Base-by-base conservation (phyloP, 2,797 vertebrate species). In the Micropoecilia bifurca region DNA sequence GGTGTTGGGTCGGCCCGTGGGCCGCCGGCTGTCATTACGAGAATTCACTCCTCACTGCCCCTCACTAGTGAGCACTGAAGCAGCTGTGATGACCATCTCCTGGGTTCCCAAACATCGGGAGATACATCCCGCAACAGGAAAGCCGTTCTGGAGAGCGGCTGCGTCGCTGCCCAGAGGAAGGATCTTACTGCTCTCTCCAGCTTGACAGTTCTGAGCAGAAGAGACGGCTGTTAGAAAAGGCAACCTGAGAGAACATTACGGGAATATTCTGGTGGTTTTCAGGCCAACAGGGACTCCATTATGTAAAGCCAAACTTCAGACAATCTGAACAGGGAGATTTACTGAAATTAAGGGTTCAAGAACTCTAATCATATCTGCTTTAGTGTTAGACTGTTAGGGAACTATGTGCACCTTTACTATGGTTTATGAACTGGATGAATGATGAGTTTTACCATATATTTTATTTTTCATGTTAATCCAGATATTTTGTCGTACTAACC, bases 11-110 rank as follows among this genome's bases (percentile, higher is more conserved):
- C 6, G 69, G 81, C 86, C 81, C 36, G 43, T 12, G 55, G 86
- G 88, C 91, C 94, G 87, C 85, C 83, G 69, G 83, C 79, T 78
- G 85, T 94, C 92, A 92, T 92, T 91, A 92, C 82, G 73, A 88
- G 88, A 89, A 92, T 92, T 90, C 91, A 90, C 87, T 87, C 80
- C 79, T 88, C 61, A 22, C 71, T 80, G 89, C 78, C 86, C 76
- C 88, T 75, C 86, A 76, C 85, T 46, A 73, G 78, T 0, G 75
- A 89, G 87, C 25, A 14, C 48, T 76, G 79, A 77, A 88, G 82
- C 91, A 94, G 92, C 91, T 93, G 91, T 82, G 87, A 80, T 78
- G 87, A 79, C 73, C 36, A 75, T 90, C 91, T 89, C 87, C 77
- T 53, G 82, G 85, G 92, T 83, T 90, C 86, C 82, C 85, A 85